Base-by-base conservation (phyloP, 1,140 invertebrate species). In the Subanguina moxae region DNA sequence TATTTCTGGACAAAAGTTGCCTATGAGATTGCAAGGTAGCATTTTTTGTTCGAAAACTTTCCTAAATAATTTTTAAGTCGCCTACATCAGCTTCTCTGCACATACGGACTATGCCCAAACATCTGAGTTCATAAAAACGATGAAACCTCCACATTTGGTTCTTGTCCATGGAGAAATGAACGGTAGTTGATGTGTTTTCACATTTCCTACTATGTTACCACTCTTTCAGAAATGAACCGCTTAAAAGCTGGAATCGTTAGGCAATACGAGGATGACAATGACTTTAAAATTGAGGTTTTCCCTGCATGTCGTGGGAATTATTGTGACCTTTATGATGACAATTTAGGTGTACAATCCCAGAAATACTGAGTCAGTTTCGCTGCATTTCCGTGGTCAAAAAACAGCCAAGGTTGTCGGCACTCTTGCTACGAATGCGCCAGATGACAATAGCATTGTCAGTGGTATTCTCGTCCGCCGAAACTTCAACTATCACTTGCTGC, bases 51-150 rank as follows among this genome's bases (percentile, higher is more conserved):
- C n/a, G n/a, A n/a, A n/a, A n/a, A n/a, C n/a, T n/a, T n/a, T n/a
- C n/a, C n/a, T n/a, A n/a, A n/a, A n/a, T 19, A 9, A 17, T 1
- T 23, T 23, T 90, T 73, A 80, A 62, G 94, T 99, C 0, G 94
- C 97, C 84, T 98, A 99, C 82, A 98, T 99, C 76, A 97, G 93
- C 0, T 99, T 99, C 84, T 97, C 94, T 0, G 96, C 96, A 0
- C 96, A 99, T 82, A 97, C 95, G 0, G 96, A 99, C 84, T 98
- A 97, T 84, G 90, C 95, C 81, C 95, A 99, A 85, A 98, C 95
- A 0, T 93, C 91, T 25, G 94, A 97, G 85, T 99, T 99, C 80
- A 91, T 99, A 68, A 87, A 92, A 32, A 88, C 90, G 43, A 84
- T 99, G 17, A 93, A 92, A 82, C 95, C 96, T 19, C 90, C 92